A percentile compares a stretch with the other conserved stretches of the same genome.
Conservation (phyloP, 2,113 vertebrate genomes). For the Eretmochelys imbricata region DNA sequence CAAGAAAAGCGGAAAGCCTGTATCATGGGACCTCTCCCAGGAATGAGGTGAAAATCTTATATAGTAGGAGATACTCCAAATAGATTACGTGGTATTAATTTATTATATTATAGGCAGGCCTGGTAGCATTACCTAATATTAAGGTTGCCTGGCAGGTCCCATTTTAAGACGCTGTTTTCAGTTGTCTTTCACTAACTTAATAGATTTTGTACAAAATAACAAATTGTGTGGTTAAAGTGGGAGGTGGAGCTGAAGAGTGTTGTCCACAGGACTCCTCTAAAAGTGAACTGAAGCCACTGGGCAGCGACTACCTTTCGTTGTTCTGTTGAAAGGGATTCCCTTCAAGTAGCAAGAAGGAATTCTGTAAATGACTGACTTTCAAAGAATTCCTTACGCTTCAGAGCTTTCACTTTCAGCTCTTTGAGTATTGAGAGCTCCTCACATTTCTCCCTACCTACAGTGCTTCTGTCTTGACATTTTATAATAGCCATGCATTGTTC, state of each 20-base stretch:
- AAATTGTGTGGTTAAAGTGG: not conserved
- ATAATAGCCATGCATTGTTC: not conserved
- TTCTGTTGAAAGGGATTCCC: not conserved
- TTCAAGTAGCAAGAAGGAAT: not conserved
- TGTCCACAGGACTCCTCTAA: not conserved
- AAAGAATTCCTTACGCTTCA: not conserved
- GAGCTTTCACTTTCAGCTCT: not conserved
- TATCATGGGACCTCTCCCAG: too few species aligned
- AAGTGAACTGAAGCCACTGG: not conserved
- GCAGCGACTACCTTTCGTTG: not conserved
- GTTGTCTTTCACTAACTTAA: not conserved
- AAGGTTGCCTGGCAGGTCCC: not conserved
- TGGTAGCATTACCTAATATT: not conserved
- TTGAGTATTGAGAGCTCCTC: not conserved
- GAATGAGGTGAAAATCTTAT: not conserved
- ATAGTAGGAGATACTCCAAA: rapidly evolving
- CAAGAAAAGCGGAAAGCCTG: too few species aligned
- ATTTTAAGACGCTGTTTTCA: not conserved
- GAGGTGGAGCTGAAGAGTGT: not conserved
- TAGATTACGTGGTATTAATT: not conserved
- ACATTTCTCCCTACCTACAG: not conserved
- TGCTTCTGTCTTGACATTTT: not conserved
- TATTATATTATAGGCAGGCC: not conserved
- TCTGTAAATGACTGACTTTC: not conserved
- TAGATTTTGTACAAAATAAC: not conserved